These are phyloP conservation scores for Cuniculus paca DNA, from an alignment of 2,797 vertebrate genomes.

Conservation along the genomic window DNA sequence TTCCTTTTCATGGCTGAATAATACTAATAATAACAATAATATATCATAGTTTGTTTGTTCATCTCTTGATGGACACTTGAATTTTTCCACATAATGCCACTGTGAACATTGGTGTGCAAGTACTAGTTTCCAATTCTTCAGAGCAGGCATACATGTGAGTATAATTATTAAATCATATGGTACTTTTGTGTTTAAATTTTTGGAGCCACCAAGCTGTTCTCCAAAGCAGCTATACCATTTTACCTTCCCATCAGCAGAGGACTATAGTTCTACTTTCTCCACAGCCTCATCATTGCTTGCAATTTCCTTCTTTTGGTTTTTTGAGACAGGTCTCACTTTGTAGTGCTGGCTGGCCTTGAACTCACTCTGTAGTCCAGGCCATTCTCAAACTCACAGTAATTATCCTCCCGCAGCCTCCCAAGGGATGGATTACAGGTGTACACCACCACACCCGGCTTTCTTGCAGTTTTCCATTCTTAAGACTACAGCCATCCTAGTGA, in stretches of 20 bases:
- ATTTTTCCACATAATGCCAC: slow-evolving; percentile 4
- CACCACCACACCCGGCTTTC: not conserved
- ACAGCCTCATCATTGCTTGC: not conserved
- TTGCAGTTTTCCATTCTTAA: not conserved
- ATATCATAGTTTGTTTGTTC: not conserved
- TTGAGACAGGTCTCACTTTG: not conserved
- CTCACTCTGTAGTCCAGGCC: not conserved
- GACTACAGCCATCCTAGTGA: not conserved
- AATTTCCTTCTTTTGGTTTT: not conserved
- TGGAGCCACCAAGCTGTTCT: not conserved
- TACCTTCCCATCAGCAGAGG: not conserved
- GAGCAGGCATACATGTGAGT: not conserved
- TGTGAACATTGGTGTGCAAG: not conserved
- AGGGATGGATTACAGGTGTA: not conserved
- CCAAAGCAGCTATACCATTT: not conserved
- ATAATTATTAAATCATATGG: not conserved
- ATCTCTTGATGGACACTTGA: not conserved
- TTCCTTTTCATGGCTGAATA: not conserved
- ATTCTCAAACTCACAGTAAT: not conserved
- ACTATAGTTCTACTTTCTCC: slow-evolving; percentile 29
- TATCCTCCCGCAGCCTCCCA: not conserved
- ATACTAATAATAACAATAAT: not conserved
- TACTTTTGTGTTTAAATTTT: slow-evolving; percentile 41
- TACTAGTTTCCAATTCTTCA: slow-evolving; percentile 13
- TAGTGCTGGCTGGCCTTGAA: not conserved